Evolutionary conservation across 53 echinoderm and acorn worm species (phyloP).

Genomic region (Holothuria scabra): DNA sequence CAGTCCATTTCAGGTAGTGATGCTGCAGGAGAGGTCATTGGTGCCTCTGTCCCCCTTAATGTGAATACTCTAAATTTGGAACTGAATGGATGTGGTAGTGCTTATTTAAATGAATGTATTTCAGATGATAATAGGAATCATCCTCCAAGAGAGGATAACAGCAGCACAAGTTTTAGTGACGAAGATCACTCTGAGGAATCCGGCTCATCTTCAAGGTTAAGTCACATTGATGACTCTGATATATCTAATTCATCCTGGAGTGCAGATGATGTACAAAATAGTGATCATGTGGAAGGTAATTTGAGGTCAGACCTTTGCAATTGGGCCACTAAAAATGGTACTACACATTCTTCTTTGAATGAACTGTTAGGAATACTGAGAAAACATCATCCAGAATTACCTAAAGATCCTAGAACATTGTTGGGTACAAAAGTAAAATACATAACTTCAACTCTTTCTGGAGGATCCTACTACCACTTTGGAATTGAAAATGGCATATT

Average conservation of each 20-base stretch:
- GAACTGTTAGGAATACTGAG: constrained; percentile 54
- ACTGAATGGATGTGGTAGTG: not conserved
- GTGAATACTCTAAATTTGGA: not conserved
- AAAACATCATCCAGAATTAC: constrained; percentile 48
- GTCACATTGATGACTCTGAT: not conserved
- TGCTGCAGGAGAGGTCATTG: not conserved
- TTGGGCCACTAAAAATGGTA: constrained; percentile 36
- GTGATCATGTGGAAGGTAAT: not conserved
- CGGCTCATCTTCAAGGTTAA: not conserved
- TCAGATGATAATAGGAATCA: not conserved
- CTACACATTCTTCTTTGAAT: constrained; percentile 48
- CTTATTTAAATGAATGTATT: not conserved
- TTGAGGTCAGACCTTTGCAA: not conserved
- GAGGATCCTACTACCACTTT: constrained; percentile 64
- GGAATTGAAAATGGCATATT: not conserved
- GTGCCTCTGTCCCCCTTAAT: not conserved
- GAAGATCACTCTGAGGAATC: not conserved
- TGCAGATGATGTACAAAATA: no score
- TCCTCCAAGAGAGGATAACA: not conserved
- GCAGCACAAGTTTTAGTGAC: not conserved
- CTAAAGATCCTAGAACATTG: constrained; percentile 62
- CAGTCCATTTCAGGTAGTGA: not conserved
- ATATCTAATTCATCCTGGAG: not conserved
- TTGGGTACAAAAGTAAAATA: constrained; percentile 28
- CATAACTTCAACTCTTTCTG: constrained; percentile 40